Evolutionary conservation across 2,797 vertebrate genomes (phyloP), one percentile per base, ranked within the genome.

Genomic region (Dendrocincla fuliginosa): DNA sequence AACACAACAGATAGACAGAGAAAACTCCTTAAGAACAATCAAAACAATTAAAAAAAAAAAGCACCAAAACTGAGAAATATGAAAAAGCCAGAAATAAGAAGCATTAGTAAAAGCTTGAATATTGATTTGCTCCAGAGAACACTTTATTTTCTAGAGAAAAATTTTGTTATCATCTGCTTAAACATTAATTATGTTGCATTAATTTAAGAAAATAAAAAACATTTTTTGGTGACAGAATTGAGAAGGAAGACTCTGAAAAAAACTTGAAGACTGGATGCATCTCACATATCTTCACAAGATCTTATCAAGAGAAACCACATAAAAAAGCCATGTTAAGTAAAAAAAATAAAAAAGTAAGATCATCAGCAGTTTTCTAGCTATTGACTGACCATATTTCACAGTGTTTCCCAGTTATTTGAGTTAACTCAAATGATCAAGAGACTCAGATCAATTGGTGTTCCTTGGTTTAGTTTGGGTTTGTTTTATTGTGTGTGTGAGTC

Each of bases 31-130:
- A 56, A 28, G 15, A 49, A 1, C 6, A 71, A 70, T 13, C 10
- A 88, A 79, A 83, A 32, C 8, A 46, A 53, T 20, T 50, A 2
- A 0, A 19, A 65, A 75, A 69, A 69, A 44, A 44, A 11, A 44
- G 19, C 4, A 5, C 4, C 1, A 3, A 59, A 74, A 17, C 4
- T 3, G 4, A n/a, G 20, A 59, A 67, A 3, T 5, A 30, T 14
- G 17, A 39, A 39, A 13, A 5, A 9, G 11, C 3, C 7, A 30
- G 13, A 57, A 69, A 3, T 6, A 23, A 13, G 5, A n/a, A 73
- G 57, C 16, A 57, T 53, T n/a, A 32, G 1, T 63, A 56, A 64
- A 84, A 87, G 9, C 3, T 24, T 46, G 6, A 2, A 52, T 32
- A 53, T 46, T 65, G 3, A 5, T 59, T 79, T 49, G 79, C 20